Evolutionary conservation across 2,113 vertebrate genomes (phyloP), one percentile per base, ranked within the genome.

Genomic region (Istiophorus platypterus): DNA sequence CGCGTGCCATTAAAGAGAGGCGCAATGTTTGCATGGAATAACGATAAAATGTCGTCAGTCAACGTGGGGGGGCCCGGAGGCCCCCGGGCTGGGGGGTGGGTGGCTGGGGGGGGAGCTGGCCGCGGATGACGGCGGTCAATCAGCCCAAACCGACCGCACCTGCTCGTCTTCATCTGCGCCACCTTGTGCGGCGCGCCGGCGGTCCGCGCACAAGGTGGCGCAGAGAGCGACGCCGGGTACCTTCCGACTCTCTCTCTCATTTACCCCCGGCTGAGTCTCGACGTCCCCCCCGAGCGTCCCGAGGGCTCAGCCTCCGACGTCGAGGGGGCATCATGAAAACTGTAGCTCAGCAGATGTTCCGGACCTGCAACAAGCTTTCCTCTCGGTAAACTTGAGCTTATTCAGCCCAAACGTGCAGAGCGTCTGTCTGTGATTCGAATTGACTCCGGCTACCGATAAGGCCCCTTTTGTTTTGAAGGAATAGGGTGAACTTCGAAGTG

Each of bases 351-450:
- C 62, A 82, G n/a, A 77, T 88, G 58, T 34, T 81, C 4, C 39
- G 20, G 47, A 82, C 58, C 47, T 72, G 81, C 77, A 88, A 78
- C 80, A 74, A 59, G 22, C 73, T 67, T 31, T 75, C 85, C 26
- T 70, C 63, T 1, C 22, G 82, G 88, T 90, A 85, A 89, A 52
- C 8, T n/a, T 52, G 7, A 65, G 8, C 0, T 8, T 41, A 22
- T 61, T 26, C 1, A 29, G 12, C 4, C n/a, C 7, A 20, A 27
- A 17, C 1, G 17, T 14, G 27, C 15, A 39, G n/a, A 37, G 45
- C 13, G 3, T 2, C 15, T 24, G 7, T 18, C 13, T 29, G 4
- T 51, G 20, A 52, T n/a, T 24, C 10, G 11, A 51, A 11, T 54
- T 24, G 13, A 5, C n/a, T 54, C 22, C 8, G 17, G 26, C 15